A percentile compares a stretch with the other conserved stretches of the same genome.
phyloP scores from a whole-genome alignment of 2,888 invertebrate genomes.

The Stenolophus ochropezus region DNA sequence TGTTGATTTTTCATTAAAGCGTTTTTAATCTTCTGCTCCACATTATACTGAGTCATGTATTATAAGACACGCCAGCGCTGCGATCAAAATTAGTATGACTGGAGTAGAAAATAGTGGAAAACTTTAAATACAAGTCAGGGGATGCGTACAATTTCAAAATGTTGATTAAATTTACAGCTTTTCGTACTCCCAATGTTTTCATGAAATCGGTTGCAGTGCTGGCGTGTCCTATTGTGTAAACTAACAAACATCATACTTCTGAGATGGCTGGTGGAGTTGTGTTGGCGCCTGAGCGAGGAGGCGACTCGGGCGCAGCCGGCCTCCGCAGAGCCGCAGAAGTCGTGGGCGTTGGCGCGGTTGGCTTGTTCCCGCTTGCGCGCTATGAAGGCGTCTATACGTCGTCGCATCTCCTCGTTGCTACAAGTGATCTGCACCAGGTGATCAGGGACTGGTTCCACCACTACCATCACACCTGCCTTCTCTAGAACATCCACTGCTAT shows the following conservation, averaged over 20 bases:
- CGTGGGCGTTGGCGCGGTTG: constrained; percentile 83
- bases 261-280: constrained; percentile 86
- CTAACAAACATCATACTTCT: constrained; percentile 77
- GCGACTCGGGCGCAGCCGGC: constrained; percentile 86
- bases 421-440: constrained; percentile 83
- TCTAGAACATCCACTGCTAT: too few species aligned
- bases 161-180: too few species aligned
- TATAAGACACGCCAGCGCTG: too few species aligned
- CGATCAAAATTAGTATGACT: too few species aligned
- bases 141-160: too few species aligned
- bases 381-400: constrained; percentile 84
- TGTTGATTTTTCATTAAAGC: too few species aligned
- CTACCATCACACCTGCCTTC: constrained; percentile 66
- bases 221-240: not conserved
- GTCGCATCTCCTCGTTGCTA: constrained; percentile 78
- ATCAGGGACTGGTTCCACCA: constrained; percentile 70
- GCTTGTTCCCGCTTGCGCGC: constrained; percentile 85
- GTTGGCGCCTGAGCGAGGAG: constrained; percentile 82
- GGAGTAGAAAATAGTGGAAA: too few species aligned
- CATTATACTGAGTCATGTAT: too few species aligned
- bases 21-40: too few species aligned
- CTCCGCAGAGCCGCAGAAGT: constrained; percentile 79
- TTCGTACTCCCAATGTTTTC: too few species aligned
- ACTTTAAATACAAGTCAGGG: too few species aligned
- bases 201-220: not conserved